Evolutionary conservation across 2,888 invertebrate genomes (phyloP).

Genomic region (Parelbella ahira): DNA sequence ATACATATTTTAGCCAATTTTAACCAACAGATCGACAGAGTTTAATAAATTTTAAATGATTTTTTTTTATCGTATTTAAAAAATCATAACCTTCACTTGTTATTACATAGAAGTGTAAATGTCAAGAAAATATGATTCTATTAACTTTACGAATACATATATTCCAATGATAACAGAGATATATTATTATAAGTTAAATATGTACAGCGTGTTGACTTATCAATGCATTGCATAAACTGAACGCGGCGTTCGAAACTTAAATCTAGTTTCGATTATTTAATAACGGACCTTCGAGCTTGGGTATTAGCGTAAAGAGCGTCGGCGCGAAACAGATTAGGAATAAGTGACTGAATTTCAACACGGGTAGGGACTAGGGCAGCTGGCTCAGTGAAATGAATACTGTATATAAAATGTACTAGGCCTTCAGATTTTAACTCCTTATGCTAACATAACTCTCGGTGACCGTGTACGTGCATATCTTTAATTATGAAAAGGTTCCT

Average conservation of each 20-base stretch:
- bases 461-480: constrained; percentile 4
- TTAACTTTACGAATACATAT: constrained; percentile 1
- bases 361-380: too few species aligned
- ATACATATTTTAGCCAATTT: too few species aligned
- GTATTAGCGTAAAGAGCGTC: not conserved
- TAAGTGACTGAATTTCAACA: too few species aligned
- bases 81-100: not conserved
- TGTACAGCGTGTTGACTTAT: too few species aligned
- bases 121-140: not conserved
- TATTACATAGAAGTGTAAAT: constrained; percentile 2
- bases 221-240: too few species aligned
- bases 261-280: constrained; percentile 1
- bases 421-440: constrained; percentile 3
- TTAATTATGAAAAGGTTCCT: constrained; percentile 8
- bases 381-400: constrained; percentile 1
- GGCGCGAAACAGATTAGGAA: constrained; percentile 3
- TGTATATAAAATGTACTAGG: not conserved
- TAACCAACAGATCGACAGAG: not conserved
- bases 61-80: not conserved
- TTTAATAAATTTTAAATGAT: not conserved
- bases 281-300: not conserved
- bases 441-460: not conserved
- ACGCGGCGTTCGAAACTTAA: not conserved
- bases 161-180: constrained; percentile 1
- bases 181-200: too few species aligned